phyloP scores from a whole-genome alignment of 2,797 vertebrate species.

The Rhinoraja longicauda region DNA sequence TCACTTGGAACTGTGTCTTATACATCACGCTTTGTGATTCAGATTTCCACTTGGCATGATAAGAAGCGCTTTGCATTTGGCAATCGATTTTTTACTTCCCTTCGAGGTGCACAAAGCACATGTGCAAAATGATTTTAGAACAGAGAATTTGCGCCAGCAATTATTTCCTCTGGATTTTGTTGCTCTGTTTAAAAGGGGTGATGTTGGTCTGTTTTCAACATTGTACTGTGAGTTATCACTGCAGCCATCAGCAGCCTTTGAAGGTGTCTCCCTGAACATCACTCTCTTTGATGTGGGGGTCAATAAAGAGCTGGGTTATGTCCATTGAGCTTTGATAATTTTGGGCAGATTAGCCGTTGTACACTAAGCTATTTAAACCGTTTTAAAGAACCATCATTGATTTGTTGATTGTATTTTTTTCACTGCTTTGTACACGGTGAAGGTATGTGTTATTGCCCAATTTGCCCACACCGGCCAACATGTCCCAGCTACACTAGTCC shows the following conservation, averaged over 20 bases:
- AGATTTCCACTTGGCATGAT: too few species aligned
- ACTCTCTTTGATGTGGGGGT: neutral
- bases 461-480: too few species aligned
- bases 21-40: too few species aligned
- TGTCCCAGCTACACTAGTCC: too few species aligned
- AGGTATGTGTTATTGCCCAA: neutral
- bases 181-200: neutral
- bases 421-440: neutral
- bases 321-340: neutral
- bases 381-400: neutral
- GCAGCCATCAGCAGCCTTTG: conserved; percentile 5
- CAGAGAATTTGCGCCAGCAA: neutral
- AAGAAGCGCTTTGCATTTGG: too few species aligned
- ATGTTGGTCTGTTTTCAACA: neutral
- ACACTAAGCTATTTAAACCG: neutral
- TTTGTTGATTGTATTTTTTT: neutral
- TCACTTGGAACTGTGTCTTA: too few species aligned
- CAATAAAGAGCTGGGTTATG: neutral
- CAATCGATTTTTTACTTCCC: too few species aligned
- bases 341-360: neutral
- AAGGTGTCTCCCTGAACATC: neutral
- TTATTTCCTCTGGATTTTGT: neutral
- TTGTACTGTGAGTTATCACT: neutral
- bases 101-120: too few species aligned
- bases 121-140: too few species aligned